phyloP scores from a whole-genome alignment of 2,888 invertebrate species.

The Stratiomys singularior region DNA sequence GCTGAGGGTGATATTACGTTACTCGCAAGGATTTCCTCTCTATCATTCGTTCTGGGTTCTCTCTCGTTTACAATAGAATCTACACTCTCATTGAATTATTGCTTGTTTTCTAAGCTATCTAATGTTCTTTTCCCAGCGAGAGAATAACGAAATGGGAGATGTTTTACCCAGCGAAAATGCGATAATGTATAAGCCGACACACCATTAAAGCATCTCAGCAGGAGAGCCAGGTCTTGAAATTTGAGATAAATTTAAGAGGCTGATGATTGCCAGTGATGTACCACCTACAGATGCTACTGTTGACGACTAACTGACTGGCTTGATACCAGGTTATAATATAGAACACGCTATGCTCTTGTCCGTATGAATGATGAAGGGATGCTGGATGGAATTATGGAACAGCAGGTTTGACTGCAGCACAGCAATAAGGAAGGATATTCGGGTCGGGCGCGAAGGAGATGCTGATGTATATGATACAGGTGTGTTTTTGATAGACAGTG shows the following conservation, averaged over 20 bases:
- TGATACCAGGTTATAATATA: neutral
- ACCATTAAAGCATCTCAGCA: neutral
- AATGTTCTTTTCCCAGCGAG: neutral
- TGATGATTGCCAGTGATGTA: conserved; percentile 44
- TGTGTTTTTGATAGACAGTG: conserved; percentile 22
- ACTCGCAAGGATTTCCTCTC: conserved; percentile 2
- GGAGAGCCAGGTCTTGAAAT: neutral
- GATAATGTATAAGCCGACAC: neutral
- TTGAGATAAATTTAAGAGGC: conserved; percentile 33
- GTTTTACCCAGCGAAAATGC: neutral
- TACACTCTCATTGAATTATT: conserved; percentile 14
- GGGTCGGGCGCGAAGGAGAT: too few species aligned
- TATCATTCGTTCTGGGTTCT: neutral
- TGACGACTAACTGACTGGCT: neutral
- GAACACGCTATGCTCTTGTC: neutral
- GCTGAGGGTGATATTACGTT: conserved; percentile 30
- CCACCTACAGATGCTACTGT: conserved; percentile 36
- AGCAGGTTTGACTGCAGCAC: neutral
- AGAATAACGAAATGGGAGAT: conserved; percentile 10
- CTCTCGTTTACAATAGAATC: neutral
- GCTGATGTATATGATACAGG: conserved; percentile 9
- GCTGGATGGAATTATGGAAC: neutral
- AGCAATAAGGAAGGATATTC: neutral
- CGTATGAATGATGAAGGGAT: too few species aligned
- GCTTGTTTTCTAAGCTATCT: conserved; percentile 9